Percentiles rank a stretch among this genome's conserved stretches.
These are phyloP conservation scores for Athene cunicularia DNA, from an alignment of 2,113 vertebrate species.

Conservation along the genomic window DNA sequence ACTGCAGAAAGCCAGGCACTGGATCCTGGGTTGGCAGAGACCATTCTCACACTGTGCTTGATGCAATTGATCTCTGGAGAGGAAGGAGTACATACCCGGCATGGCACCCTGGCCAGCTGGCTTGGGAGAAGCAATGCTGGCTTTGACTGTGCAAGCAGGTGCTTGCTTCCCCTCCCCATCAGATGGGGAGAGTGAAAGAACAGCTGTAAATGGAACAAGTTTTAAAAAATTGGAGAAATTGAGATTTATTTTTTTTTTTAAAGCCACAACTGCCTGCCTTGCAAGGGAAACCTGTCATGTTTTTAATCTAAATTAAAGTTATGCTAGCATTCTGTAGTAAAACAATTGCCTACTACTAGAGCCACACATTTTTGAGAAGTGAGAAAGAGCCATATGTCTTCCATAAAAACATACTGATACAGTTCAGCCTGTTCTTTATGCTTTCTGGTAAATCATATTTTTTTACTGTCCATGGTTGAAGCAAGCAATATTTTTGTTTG, in stretches of 20 bases:
- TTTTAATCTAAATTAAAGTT: constrained; percentile 23
- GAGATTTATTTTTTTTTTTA: not conserved
- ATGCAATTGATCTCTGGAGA: constrained; percentile 54
- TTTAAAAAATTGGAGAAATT: not conserved
- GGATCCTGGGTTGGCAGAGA: constrained; percentile 45
- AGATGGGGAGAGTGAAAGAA: constrained; percentile 36
- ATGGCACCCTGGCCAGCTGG: constrained; percentile 59
- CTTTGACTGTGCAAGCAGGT: constrained; percentile 64
- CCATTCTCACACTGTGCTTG: not conserved
- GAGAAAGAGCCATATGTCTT: constrained; percentile 61
- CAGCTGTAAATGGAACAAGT: constrained; percentile 61
- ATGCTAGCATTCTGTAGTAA: not conserved
- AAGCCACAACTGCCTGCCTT: not conserved
- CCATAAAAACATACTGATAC: constrained; percentile 32
- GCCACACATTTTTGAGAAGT: constrained; percentile 31
- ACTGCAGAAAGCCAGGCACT: constrained; percentile 27
- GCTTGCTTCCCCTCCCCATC: constrained; percentile 46
- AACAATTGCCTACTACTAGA: constrained; percentile 45
- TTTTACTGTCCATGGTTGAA: not conserved
- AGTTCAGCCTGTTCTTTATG: constrained; percentile 30
- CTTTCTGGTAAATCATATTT: constrained; percentile 29
- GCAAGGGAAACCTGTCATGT: not conserved
- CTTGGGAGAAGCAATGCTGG: constrained; percentile 53
- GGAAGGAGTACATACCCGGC: constrained; percentile 22
- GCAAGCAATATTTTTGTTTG: constrained; percentile 19